Conservation (phyloP, 2,113 vertebrate species). For the Procavia capensis region DNA sequence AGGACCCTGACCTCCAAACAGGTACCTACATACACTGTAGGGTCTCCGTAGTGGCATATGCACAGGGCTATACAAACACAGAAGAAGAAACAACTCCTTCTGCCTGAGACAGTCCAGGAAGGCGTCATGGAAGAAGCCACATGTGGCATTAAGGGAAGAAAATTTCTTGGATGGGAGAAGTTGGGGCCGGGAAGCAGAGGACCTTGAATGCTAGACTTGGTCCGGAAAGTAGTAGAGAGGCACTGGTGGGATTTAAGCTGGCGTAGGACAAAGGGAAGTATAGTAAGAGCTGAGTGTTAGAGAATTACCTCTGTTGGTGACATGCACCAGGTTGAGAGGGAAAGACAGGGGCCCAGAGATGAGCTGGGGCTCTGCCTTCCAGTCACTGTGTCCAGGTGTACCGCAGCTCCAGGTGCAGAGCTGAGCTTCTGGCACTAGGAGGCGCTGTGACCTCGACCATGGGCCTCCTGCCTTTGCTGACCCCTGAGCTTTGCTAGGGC, state of each 20-base stretch:
- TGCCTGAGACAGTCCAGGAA: background rate
- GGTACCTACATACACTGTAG: background rate
- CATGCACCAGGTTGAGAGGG: background rate
- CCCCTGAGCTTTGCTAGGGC: accelerated
- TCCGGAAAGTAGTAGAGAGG: background rate
- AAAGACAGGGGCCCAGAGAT: background rate
- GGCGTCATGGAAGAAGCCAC: background rate
- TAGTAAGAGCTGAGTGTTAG: background rate
- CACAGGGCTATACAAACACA: background rate
- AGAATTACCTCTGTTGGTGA: background rate
- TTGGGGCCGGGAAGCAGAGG: background rate
- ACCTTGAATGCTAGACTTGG: background rate
- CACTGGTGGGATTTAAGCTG: background rate
- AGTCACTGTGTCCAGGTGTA: accelerated
- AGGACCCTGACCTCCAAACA: background rate
- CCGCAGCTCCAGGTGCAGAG: background rate
- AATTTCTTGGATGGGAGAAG: background rate
- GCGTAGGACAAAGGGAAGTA: background rate
- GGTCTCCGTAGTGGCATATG: background rate
- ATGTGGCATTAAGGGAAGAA: background rate
- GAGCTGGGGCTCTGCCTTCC: background rate
- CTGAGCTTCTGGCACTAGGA: slow-evolving; percentile 55
- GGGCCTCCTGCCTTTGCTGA: background rate
- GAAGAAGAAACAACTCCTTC: background rate
- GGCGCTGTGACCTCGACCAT: slow-evolving; percentile 49